phyloP scores from a whole-genome alignment of 1,140 invertebrate genomes.

The Sesamia nonagrioides region DNA sequence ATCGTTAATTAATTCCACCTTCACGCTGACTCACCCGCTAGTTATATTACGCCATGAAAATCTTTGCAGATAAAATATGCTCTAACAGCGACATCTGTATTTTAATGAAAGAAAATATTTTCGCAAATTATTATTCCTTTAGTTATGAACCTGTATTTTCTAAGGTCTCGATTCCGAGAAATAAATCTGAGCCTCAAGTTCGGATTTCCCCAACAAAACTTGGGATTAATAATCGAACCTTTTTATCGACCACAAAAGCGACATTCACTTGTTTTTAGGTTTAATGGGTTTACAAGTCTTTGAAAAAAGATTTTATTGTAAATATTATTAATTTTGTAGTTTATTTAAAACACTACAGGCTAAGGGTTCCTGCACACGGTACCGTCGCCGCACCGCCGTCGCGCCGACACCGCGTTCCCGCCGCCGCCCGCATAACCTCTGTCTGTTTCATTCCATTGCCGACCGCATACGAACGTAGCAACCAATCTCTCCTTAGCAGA shows the following conservation, averaged over 20 bases:
- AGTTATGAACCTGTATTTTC: background rate
- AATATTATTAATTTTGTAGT: background rate
- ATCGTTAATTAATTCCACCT: constrained; percentile 83
- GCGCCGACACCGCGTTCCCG: too few species aligned
- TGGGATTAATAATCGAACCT: background rate
- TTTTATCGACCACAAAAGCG: background rate
- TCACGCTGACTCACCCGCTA: constrained; percentile 77
- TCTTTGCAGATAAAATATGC: background rate
- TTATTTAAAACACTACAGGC: too few species aligned
- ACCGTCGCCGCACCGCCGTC: too few species aligned
- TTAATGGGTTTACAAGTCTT: background rate
- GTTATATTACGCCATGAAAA: constrained; percentile 34
- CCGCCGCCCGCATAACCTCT: too few species aligned
- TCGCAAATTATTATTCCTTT: background rate
- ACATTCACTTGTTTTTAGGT: background rate
- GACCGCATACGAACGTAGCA: too few species aligned
- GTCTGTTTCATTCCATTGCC: too few species aligned
- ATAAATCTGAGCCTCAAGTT: background rate
- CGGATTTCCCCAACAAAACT: background rate
- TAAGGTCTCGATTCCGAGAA: background rate
- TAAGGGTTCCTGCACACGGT: too few species aligned
- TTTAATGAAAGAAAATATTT: background rate
- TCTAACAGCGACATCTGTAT: constrained; percentile 18
- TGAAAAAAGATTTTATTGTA: background rate
- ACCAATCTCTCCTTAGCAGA: too few species aligned